phyloP scores from a whole-genome alignment of 2,888 invertebrate species.

The Chrysopilus asiliformis region DNA sequence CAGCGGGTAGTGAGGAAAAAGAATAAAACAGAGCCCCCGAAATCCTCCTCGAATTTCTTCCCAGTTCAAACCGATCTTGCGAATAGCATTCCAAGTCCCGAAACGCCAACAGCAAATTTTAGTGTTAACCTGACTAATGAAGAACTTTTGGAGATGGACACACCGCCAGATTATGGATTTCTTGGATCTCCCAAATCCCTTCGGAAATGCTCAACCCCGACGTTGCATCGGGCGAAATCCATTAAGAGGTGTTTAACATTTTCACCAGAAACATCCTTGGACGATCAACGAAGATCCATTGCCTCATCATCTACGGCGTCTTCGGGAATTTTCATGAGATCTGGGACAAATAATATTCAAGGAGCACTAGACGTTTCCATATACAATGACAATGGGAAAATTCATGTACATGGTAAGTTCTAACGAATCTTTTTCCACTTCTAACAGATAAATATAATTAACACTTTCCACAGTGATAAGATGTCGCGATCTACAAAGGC shows the following conservation, averaged over 20 bases:
- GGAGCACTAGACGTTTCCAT: slow-evolving; percentile 53
- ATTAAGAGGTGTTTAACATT: slow-evolving; percentile 45
- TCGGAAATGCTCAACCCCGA: slow-evolving; percentile 40
- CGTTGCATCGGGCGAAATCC: slow-evolving; percentile 34
- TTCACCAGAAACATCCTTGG: slow-evolving; percentile 34
- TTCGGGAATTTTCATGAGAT: slow-evolving; percentile 9
- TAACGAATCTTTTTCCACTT: no score
- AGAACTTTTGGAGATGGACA: slow-evolving; percentile 17
- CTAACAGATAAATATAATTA: no score
- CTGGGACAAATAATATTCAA: no score
- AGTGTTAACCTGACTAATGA: slow-evolving; percentile 10
- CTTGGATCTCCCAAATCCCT: slow-evolving; percentile 28
- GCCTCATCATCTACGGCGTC: slow-evolving; percentile 32
- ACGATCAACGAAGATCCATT: slow-evolving; percentile 38
- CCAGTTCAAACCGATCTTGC: slow-evolving; percentile 26
- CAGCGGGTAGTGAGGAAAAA: slow-evolving; percentile 31
- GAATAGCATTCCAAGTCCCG: slow-evolving; percentile 30
- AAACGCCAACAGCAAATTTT: slow-evolving; percentile 18
- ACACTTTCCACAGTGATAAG: slow-evolving; percentile 66
- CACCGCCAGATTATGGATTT: slow-evolving; percentile 29
- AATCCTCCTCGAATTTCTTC: slow-evolving; percentile 6
- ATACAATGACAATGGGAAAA: slow-evolving; percentile 41
- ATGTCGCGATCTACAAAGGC: slow-evolving; percentile 57
- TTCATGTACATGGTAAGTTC: slow-evolving; percentile 58
- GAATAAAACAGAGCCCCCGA: slow-evolving; percentile 1